These are phyloP conservation scores for Gallinago solitaria DNA, from an alignment of 2,797 vertebrate genomes.

Conservation along the genomic window DNA sequence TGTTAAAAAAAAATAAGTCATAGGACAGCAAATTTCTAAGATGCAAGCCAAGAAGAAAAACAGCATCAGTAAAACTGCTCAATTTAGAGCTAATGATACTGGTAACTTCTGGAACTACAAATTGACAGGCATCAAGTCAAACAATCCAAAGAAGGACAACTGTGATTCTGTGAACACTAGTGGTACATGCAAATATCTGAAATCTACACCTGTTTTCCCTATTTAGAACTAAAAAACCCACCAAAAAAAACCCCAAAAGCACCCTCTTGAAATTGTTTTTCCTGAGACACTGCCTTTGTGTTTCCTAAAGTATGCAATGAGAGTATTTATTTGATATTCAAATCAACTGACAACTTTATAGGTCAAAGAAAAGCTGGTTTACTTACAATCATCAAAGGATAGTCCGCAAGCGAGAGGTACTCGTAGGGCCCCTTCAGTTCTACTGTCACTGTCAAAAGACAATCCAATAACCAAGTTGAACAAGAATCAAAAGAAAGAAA, in stretches of 20 bases:
- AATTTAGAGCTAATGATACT: not conserved
- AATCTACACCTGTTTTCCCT: not conserved
- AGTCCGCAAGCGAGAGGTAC: conserved; percentile 93
- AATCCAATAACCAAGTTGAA: conserved; percentile 8
- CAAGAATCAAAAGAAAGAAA: conserved; percentile 18
- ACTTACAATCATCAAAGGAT: conserved; percentile 95
- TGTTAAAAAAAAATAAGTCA: not conserved
- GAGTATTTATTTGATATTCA: not conserved
- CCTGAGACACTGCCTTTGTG: not conserved
- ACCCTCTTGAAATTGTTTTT: not conserved
- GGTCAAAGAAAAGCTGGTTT: conserved; percentile 4
- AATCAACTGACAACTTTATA: not conserved
- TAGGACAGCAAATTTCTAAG: not conserved
- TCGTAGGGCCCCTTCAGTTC: conserved; percentile 92
- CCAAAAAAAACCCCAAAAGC: not conserved
- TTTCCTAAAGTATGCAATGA: not conserved
- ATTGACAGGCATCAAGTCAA: not conserved
- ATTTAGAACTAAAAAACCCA: not conserved
- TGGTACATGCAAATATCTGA: not conserved
- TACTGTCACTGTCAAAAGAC: conserved; percentile 85
- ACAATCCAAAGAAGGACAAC: not conserved
- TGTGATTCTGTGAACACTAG: not conserved
- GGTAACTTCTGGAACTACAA: not conserved
- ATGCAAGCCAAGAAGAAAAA: not conserved
- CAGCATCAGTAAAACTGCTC: not conserved